Evolutionary conservation across 1,140 invertebrate genomes (phyloP).

Genomic region (Cherax destructor): DNA sequence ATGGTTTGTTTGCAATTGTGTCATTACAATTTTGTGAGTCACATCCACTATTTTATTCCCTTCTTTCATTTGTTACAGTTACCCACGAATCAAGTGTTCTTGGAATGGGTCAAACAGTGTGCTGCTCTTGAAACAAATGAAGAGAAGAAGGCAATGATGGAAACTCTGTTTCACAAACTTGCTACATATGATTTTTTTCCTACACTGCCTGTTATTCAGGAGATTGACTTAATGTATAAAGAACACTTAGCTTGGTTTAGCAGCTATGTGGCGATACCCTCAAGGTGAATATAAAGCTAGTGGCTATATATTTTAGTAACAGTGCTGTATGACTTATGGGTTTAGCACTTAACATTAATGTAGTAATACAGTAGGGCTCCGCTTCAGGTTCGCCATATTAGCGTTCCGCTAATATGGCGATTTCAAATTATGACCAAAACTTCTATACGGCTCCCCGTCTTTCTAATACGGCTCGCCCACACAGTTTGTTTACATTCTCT

Average conservation of each 20-base stretch:
- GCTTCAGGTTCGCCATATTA: no score
- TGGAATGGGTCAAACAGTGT: conserved; percentile 11
- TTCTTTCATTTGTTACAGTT: neutral
- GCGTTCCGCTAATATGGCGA: no score
- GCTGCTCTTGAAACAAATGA: neutral
- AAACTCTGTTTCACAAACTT: conserved; percentile 20
- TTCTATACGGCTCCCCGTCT: no score
- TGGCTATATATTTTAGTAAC: no score
- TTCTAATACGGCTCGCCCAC: no score
- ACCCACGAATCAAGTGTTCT: neutral
- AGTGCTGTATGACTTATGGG: no score
- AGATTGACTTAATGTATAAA: conserved; percentile 15
- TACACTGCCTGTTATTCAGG: conserved; percentile 5
- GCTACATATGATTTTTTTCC: conserved; percentile 6
- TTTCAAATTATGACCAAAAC: no score
- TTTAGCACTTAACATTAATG: no score
- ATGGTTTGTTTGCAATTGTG: no score
- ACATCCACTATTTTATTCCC: neutral
- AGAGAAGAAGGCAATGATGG: conserved; percentile 22
- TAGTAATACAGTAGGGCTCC: no score
- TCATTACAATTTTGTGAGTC: no score
- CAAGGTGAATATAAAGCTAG: conserved; percentile 1
- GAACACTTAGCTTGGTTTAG: conserved; percentile 27
- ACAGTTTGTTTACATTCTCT: no score
- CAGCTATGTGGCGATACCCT: conserved; percentile 16